These are phyloP conservation scores for Lytechinus pictus DNA, from an alignment of 35 echinoderm and acorn worm species.

Conservation along the genomic window DNA sequence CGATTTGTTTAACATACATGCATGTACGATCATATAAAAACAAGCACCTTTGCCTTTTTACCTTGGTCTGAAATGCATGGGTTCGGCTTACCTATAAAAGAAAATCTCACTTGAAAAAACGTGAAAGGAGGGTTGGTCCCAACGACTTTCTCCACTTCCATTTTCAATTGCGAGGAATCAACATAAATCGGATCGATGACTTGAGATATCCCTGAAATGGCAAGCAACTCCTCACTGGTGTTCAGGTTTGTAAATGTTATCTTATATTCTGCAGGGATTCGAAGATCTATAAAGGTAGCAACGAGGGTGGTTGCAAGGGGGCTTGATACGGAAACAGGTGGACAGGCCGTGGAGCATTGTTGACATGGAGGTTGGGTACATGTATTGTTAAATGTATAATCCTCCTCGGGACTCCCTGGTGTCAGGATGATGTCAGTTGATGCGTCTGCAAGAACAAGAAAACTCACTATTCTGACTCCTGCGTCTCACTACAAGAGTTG, in stretches of 20 bases:
- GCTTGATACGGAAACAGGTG: background rate
- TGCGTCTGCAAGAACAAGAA: background rate
- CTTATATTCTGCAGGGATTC: background rate
- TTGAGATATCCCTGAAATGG: background rate
- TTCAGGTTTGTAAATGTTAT: background rate
- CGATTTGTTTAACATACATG: too few relatives aligned
- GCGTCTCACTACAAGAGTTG: too few relatives aligned
- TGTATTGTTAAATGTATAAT: background rate
- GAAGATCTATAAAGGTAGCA: background rate
- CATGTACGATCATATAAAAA: too few relatives aligned
- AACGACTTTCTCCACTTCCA: background rate
- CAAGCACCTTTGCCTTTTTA: too few relatives aligned
- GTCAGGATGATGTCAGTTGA: background rate
- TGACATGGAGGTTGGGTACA: background rate
- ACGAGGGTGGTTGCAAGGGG: background rate
- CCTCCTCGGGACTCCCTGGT: background rate
- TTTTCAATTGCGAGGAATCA: background rate
- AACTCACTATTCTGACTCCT: too few relatives aligned
- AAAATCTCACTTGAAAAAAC: background rate
- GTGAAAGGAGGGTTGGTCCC: background rate
- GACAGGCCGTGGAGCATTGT: too few relatives aligned
- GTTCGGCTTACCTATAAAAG: background rate
- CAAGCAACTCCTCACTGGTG: background rate
- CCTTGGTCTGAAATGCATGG: too few relatives aligned
- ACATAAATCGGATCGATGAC: background rate